Evolutionary conservation across 1,140 invertebrate species (phyloP).

Genomic region (Portunus trituberculatus): DNA sequence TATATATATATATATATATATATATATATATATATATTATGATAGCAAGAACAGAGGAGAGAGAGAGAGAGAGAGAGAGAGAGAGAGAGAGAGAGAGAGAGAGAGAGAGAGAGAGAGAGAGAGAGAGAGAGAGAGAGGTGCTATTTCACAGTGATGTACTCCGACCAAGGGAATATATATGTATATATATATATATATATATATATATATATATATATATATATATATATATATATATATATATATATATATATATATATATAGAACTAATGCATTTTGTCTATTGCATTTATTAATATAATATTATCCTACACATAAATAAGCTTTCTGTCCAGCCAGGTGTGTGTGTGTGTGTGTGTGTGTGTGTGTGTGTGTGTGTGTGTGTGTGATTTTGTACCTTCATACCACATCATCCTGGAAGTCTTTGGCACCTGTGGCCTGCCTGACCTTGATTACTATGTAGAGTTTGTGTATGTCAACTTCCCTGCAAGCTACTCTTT

Average conservation of each 20-base stretch:
- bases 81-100: too few species aligned
- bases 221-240: neutral
- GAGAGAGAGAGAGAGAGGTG: conserved; percentile 1
- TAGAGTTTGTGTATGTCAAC: neutral
- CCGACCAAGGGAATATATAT: neutral
- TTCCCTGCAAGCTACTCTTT: neutral
- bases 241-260: neutral
- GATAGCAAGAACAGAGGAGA: neutral
- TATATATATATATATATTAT: neutral
- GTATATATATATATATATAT: neutral
- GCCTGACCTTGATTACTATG: neutral
- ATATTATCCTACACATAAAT: neutral
- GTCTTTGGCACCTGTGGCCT: neutral
- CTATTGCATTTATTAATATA: neutral
- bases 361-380: neutral
- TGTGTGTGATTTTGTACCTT: neutral
- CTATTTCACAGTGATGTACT: too few species aligned
- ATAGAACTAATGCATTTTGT: neutral
- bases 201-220: neutral
- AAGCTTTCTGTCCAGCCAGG: too few species aligned
- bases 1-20: too few species aligned
- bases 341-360: neutral
- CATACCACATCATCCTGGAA: neutral
- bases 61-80: neutral
- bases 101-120: too few species aligned